Percentiles rank a stretch among this genome's conserved stretches.
Evolutionary conservation across 2,888 invertebrate genomes (phyloP).

Genomic region (Tethea ocularis): DNA sequence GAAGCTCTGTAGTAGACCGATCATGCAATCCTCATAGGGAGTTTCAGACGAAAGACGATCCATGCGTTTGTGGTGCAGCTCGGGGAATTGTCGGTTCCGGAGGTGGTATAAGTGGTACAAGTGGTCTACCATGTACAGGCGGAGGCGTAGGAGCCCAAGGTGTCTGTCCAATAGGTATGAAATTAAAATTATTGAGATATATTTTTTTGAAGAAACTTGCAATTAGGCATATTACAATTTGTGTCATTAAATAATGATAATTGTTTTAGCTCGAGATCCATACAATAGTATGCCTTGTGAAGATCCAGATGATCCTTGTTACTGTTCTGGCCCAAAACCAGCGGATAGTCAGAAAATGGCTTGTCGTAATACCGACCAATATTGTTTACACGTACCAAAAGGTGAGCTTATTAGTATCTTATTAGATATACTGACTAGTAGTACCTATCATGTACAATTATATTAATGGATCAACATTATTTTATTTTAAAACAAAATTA

Average conservation of each 20-base stretch:
- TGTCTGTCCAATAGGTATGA: not conserved
- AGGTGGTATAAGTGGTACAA: constrained; percentile 19
- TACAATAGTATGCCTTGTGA: constrained; percentile 69
- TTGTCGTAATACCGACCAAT: constrained; percentile 73
- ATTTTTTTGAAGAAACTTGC: not conserved
- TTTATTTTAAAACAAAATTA: not conserved
- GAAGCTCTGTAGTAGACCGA: constrained; percentile 54
- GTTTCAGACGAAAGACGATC: constrained; percentile 58
- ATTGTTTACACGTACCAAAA: constrained; percentile 77
- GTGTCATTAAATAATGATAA: not conserved
- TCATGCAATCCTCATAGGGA: constrained; percentile 64
- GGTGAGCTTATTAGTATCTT: constrained; percentile 46
- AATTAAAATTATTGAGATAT: not conserved
- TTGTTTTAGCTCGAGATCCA: constrained; percentile 52
- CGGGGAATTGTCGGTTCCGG: constrained; percentile 27
- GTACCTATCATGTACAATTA: not conserved
- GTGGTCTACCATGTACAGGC: constrained; percentile 33
- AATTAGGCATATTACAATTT: not conserved
- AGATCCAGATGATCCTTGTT: constrained; percentile 69
- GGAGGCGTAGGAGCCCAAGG: constrained; percentile 1
- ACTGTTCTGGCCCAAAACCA: constrained; percentile 65
- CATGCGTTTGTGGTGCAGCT: constrained; percentile 68
- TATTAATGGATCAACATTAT: not conserved
- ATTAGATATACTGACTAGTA: not conserved
- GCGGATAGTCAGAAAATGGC: constrained; percentile 54